Percentiles rank a stretch among this genome's conserved stretches.
These are phyloP conservation scores for Branchipolynoe longqiensis DNA, from an alignment of 2,888 invertebrate genomes.

Conservation along the genomic window DNA sequence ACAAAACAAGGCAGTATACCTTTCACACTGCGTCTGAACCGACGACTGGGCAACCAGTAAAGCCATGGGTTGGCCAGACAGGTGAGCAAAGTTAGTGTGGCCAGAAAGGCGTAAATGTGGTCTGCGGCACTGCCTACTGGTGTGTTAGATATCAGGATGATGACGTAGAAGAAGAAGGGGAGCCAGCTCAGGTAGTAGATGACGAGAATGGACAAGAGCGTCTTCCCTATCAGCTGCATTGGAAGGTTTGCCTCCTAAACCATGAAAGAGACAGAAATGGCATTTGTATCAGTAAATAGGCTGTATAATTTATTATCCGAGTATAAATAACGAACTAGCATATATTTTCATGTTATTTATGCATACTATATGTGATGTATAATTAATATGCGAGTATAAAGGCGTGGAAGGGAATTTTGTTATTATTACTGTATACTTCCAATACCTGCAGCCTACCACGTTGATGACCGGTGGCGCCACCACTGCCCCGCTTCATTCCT, in stretches of 20 bases:
- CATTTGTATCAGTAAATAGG: no score
- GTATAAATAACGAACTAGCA: no score
- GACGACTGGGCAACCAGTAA: slow-evolving; percentile 29
- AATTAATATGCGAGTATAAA: no score
- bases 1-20: slow-evolving; percentile 16
- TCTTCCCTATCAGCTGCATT: slow-evolving; percentile 36
- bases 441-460: no score
- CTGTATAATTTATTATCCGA: no score
- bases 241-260: slow-evolving; percentile 43
- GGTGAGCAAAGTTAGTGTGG: neutral
- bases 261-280: no score
- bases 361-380: no score
- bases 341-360: no score
- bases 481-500: no score
- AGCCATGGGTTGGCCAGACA: slow-evolving; percentile 28
- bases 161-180: slow-evolving; percentile 14
- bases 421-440: no score
- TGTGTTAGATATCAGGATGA: neutral
- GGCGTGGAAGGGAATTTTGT: no score
- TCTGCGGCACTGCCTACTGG: neutral
- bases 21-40: neutral
- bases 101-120: neutral
- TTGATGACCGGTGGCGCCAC: no score
- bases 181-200: slow-evolving; percentile 30
- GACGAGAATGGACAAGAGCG: neutral